Base-by-base conservation (phyloP, 2,888 invertebrate species). In the Tachina fera region DNA sequence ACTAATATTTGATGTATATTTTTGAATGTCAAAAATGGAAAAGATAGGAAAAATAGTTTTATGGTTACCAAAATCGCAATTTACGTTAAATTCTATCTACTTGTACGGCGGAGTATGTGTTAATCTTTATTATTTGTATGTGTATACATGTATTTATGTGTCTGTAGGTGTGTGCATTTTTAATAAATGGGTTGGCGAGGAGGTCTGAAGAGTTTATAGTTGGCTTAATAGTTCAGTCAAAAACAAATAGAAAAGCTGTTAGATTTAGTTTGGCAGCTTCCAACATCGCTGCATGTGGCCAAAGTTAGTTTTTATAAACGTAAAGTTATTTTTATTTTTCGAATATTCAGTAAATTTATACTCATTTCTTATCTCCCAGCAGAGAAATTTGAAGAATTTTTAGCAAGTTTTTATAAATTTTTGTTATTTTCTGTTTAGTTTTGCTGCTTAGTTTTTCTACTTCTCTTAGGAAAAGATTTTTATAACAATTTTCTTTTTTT, bases 21-120 rank as follows among this genome's bases (percentile, higher is more conserved):
- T 88, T 90, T 89, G 90, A 91, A 91, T 92, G 92, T 91, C 91
- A 91, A 91, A 92, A 92, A 91, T 92, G 91, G 90, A 91, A 43
- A 78, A 65, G 92, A 91, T 90, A 4, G 31, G 3, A 31, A 91
- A 92, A 92, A 92, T 91, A 91, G 91, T 92, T 92, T 92, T 91
- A 91, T 92, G 91, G 91, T 90, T 91, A 90, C 91, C 91, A 91
- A 90, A 91, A 89, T 89, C 89, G 90, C 68, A 76, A 80, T 80
- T 76, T 71, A 74, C 67, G 47, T 13, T 47, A 74, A 45, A 61
- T 9, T 63, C 63, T 16, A 41, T 11, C 41, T 6, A 43, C 41
- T 16, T 41, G 9, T 31, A 1, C 6, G 31, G 6, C 31, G 1
- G 31, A 4, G 13, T 19, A 43, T 65, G 41, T 43, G 61, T 65